These are phyloP conservation scores for Apamea sordens DNA, from an alignment of 2,888 invertebrate species.

Conservation along the genomic window DNA sequence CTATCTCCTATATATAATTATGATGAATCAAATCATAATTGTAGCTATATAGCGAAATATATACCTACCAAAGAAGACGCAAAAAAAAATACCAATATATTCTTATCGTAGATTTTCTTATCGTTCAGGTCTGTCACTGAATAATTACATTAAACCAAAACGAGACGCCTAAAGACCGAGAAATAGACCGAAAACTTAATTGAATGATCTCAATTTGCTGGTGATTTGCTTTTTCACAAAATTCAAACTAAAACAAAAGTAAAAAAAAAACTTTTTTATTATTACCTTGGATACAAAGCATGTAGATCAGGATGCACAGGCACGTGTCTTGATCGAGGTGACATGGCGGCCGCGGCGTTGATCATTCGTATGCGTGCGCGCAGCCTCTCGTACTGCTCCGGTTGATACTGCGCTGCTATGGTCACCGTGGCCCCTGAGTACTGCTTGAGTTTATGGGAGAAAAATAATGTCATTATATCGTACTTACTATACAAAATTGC, in stretches of 20 bases:
- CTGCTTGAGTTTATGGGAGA: conserved; percentile 69
- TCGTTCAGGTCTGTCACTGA: background rate
- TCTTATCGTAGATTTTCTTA: background rate
- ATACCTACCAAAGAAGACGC: no score
- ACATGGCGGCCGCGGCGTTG: conserved; percentile 85
- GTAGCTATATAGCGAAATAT: no score
- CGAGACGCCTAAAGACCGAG: background rate
- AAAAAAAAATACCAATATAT: no score
- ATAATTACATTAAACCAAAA: background rate
- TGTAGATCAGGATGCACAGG: conserved; percentile 86
- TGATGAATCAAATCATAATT: background rate
- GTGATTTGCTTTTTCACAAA: background rate
- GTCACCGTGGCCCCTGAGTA: conserved; percentile 87
- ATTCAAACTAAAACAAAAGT: background rate
- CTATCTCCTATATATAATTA: no score
- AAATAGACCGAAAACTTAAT: background rate
- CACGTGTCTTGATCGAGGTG: conserved; percentile 81
- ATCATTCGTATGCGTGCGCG: conserved; percentile 88
- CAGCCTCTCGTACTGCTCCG: conserved; percentile 87
- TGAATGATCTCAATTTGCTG: background rate
- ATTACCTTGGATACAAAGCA: conserved; percentile 84
- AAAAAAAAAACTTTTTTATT: background rate
- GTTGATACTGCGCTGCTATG: conserved; percentile 89
- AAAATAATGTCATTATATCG: background rate
- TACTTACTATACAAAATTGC: background rate